phyloP scores from a whole-genome alignment of 1,140 invertebrate species.

The Drosophila mauritiana region DNA sequence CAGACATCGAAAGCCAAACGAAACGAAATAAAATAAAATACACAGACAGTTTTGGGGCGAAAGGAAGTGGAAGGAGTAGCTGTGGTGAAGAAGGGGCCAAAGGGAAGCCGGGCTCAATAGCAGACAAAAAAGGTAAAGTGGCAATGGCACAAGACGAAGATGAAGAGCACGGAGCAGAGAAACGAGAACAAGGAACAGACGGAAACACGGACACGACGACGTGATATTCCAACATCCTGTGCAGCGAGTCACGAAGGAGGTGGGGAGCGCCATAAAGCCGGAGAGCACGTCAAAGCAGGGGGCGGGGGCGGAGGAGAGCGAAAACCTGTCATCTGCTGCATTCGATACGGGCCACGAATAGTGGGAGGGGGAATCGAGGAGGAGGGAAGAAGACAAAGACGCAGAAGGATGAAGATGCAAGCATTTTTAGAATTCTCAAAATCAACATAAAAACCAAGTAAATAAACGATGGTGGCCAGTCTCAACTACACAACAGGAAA shows the following conservation, averaged over 20 bases:
- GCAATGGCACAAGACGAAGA: conserved; percentile 43
- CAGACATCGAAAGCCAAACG: conserved; percentile 36
- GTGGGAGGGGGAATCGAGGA: conserved; percentile 14
- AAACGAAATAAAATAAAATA: conserved; percentile 46
- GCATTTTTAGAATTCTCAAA: conserved; percentile 79
- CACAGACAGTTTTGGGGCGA: conserved; percentile 13
- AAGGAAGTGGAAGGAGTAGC: background rate
- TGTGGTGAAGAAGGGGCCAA: background rate
- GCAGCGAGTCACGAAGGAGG: conserved; percentile 27
- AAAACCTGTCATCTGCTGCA: conserved; percentile 68
- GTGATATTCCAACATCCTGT: conserved; percentile 65
- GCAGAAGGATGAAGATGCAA: conserved; percentile 43
- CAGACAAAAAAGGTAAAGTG: conserved; percentile 40
- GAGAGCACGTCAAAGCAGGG: conserved; percentile 13
- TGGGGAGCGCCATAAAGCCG: conserved; percentile 24
- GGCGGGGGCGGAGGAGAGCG: conserved; percentile 25
- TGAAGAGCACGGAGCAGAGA: conserved; percentile 28
- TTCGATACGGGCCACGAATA: conserved; percentile 33
- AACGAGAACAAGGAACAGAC: conserved; percentile 38
- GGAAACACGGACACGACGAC: conserved; percentile 50
- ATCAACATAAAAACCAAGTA: conserved; percentile 59
- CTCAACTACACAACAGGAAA: conserved; percentile 1
- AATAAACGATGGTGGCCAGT: conserved; percentile 38
- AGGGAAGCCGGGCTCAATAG: conserved; percentile 22
- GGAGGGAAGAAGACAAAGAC: conserved; percentile 32